Base-by-base conservation (phyloP, 2,797 vertebrate species). In the Chaunax sp. region DNA sequence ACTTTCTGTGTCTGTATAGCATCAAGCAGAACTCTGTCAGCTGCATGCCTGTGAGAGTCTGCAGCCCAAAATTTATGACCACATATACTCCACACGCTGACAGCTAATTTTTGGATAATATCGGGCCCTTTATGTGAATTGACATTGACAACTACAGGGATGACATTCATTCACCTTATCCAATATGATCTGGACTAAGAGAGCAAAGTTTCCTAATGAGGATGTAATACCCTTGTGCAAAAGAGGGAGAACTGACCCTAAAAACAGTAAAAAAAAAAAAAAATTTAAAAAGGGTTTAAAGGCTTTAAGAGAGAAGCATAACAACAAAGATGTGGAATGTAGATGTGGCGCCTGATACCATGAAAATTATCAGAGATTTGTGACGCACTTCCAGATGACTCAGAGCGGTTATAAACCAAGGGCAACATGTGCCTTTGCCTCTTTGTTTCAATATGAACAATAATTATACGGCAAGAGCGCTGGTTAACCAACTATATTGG, bases 381-480 rank as follows among this genome's bases (percentile, higher is more conserved):
- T 58, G 62, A 60, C 58, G 20, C 38, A 69, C 44, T 62, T 65
- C 65, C 43, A 72, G 53, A 41, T 69, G 64, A 79, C 60, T 72
- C 30, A 51, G 41, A 53, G 41, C 37, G 33, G 37, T 57, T 61
- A 22, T 56, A 73, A 72, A 80, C 50, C 45, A 55, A 72, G 59
- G 60, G 52, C 53, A 74, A 69, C 26, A 35, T 46, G 54, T 74
- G 56, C 56, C 53, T 68, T 66, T 60, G 43, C 58, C 60, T 67
- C 52, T 64, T 49, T 54, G 61, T 81, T 66, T 65, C 62, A 37
- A 75, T 73, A 76, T 77, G 64, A 87, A 68, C 72, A 69, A 79
- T 85, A 87, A 87, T 83, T 83, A 85, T 30, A 80, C 23, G 67
- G 46, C 45, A 47, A 67, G 65, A 65, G 70, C 14, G 46, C 56